phyloP scores from a whole-genome alignment of 1,140 invertebrate species.

The Trachelipus rathkii region DNA sequence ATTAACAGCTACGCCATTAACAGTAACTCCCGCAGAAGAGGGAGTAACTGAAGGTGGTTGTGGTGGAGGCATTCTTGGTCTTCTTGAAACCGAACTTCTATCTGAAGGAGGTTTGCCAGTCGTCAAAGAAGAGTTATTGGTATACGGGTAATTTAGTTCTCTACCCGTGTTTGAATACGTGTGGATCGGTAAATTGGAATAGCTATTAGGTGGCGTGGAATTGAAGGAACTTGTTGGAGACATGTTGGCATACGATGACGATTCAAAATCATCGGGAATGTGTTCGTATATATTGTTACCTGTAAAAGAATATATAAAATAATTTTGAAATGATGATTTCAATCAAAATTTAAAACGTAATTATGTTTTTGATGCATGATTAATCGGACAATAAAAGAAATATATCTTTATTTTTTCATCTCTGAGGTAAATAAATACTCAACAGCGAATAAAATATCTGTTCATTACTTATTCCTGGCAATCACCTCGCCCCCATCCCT shows the following conservation, averaged over 20 bases:
- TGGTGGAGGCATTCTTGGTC: neutral
- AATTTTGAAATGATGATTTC: no score
- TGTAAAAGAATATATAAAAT: neutral
- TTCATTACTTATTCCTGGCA: no score
- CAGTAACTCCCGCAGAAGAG: neutral
- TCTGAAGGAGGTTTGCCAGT: neutral
- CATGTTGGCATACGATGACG: neutral
- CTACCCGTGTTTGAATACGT: neutral
- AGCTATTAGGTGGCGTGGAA: neutral
- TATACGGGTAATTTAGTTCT: neutral
- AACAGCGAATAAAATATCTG: no score
- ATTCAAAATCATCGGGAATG: constrained; percentile 21
- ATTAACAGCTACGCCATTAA: constrained; percentile 3
- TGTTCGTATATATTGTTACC: constrained; percentile 26
- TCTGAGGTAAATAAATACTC: no score
- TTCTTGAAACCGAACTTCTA: neutral
- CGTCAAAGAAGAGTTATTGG: neutral
- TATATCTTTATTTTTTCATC: no score
- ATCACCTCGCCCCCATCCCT: no score
- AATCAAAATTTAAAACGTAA: no score
- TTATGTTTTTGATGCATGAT: no score
- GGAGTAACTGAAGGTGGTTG: neutral
- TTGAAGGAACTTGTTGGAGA: neutral
- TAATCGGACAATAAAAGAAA: no score
- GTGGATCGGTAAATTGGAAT: neutral